These are phyloP conservation scores for Cynopterus brachyotis DNA, from an alignment of 2,113 vertebrate genomes.

Conservation along the genomic window DNA sequence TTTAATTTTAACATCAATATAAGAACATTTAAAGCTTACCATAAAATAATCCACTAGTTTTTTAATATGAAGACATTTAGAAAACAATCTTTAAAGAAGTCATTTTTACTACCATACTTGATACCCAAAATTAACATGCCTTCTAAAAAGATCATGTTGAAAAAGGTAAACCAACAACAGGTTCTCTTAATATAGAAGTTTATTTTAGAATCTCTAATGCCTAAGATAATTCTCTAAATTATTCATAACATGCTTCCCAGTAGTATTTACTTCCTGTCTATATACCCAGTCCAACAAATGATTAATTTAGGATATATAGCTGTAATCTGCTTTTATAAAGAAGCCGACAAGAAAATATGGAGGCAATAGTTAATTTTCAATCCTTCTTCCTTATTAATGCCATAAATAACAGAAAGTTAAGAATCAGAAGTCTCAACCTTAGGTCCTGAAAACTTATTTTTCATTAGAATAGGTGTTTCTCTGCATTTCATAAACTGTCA, in stretches of 20 bases:
- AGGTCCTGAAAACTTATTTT: background rate
- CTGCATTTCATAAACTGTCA: background rate
- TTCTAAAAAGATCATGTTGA: conserved; percentile 27
- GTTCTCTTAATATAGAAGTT: conserved; percentile 7
- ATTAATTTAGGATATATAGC: background rate
- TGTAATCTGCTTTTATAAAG: conserved; percentile 14
- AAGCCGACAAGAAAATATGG: conserved; percentile 18
- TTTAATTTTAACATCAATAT: conserved; percentile 28
- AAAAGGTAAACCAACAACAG: background rate
- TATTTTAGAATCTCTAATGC: background rate
- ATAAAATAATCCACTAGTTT: background rate
- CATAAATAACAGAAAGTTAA: conserved; percentile 11
- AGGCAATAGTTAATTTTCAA: background rate
- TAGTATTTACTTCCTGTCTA: background rate
- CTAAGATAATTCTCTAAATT: conserved; percentile 13
- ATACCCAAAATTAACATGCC: background rate
- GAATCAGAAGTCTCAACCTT: conserved; percentile 12
- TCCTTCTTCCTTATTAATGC: background rate
- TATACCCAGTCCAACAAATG: background rate
- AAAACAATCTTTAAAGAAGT: conserved; percentile 13
- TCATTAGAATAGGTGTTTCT: background rate
- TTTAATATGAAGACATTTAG: background rate
- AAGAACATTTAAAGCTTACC: conserved; percentile 22
- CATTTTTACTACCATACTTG: background rate
- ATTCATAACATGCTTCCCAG: background rate